Evolutionary conservation across 2,888 invertebrate genomes (phyloP).

Genomic region (Hemistola chrysoprasaria): DNA sequence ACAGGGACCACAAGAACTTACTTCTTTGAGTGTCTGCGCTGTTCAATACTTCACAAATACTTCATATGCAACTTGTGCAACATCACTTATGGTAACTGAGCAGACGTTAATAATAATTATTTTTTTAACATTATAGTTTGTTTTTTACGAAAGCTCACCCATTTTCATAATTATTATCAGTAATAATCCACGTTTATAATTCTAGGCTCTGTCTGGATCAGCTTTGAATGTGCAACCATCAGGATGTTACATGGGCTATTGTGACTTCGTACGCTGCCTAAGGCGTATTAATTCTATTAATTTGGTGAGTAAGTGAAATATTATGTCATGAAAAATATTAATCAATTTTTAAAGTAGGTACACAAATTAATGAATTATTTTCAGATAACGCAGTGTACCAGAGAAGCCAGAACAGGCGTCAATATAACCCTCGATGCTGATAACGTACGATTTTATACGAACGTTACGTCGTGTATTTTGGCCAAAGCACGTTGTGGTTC

Average conservation of each 20-base stretch:
- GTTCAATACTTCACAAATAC: conserved; percentile 77
- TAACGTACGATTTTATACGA: conserved; percentile 81
- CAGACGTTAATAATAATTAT: too few species aligned
- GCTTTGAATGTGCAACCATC: conserved; percentile 71
- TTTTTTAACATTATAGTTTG: too few species aligned
- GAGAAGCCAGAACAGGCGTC: conserved; percentile 75
- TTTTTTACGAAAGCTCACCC: too few species aligned
- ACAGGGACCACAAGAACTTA: conserved; percentile 79
- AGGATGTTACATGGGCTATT: conserved; percentile 82
- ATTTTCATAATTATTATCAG: too few species aligned
- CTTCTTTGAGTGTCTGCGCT: conserved; percentile 77
- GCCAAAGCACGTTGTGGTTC: conserved; percentile 84
- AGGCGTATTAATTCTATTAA: conserved; percentile 79
- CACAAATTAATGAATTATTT: conserved; percentile 25
- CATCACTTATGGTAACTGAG: conserved; percentile 71
- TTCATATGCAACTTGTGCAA: conserved; percentile 75
- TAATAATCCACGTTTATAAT: too few species aligned
- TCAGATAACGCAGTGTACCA: conserved; percentile 78
- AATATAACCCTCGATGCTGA: conserved; percentile 73
- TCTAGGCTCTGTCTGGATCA: conserved; percentile 65
- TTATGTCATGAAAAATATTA: too few species aligned
- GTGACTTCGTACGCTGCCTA: conserved; percentile 83
- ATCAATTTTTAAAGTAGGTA: conserved; percentile 4
- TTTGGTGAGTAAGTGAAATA: conserved; percentile 60
- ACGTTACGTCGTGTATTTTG: conserved; percentile 85